Percentiles rank a stretch among this genome's conserved stretches.
Evolutionary conservation across 2,888 invertebrate genomes (phyloP).

Genomic region (Cryptocephalus moraei): DNA sequence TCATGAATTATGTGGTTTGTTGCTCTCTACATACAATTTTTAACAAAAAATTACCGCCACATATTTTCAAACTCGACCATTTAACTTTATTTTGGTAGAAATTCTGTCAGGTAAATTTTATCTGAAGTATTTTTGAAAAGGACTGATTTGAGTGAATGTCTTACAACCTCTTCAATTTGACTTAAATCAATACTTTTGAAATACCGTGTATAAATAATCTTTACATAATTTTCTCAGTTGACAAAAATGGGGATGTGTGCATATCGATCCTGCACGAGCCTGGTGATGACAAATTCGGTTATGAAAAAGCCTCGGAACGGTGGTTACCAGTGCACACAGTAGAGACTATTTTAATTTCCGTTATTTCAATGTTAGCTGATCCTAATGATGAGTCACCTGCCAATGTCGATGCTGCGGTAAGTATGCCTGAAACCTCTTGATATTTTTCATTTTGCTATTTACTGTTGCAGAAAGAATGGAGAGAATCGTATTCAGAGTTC

Average conservation of each 20-base stretch:
- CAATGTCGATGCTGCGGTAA: slow-evolving; percentile 97
- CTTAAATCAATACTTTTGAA: no score
- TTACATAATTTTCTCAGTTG: slow-evolving; percentile 54
- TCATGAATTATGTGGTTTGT: no score
- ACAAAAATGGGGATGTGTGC: slow-evolving; percentile 93
- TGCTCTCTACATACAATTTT: no score
- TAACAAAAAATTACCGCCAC: no score
- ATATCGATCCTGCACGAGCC: slow-evolving; percentile 99
- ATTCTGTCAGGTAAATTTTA: no score
- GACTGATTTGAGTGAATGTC: no score
- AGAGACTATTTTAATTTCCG: slow-evolving; percentile 96
- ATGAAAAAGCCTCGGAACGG: slow-evolving; percentile 94
- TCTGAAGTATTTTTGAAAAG: no score
- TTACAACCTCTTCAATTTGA: no score
- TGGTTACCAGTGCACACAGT: slow-evolving; percentile 99
- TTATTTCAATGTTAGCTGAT: slow-evolving; percentile 98
- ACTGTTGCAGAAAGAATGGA: slow-evolving; percentile 87
- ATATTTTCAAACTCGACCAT: no score
- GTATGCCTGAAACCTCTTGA: slow-evolving; percentile 31
- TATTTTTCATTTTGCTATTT: slow-evolving; percentile 1
- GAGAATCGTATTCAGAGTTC: slow-evolving; percentile 94
- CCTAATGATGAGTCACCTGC: slow-evolving; percentile 99
- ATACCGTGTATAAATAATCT: no score
- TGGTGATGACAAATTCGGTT: slow-evolving; percentile 97
- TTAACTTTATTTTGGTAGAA: no score